Base-by-base conservation (phyloP, 2,113 vertebrate genomes). In the Anoura caudifer region DNA sequence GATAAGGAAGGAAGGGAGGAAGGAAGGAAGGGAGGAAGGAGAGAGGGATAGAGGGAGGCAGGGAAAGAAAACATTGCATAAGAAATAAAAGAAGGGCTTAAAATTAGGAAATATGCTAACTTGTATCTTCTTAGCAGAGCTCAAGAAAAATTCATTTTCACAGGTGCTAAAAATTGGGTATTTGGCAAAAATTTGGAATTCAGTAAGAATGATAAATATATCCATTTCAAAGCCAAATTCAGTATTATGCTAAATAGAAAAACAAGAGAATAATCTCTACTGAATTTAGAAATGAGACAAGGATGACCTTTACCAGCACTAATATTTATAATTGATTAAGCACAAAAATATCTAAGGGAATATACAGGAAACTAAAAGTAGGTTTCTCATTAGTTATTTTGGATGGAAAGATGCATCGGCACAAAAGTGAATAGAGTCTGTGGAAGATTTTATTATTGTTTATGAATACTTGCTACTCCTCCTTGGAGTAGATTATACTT, bases 21-120 rank as follows among this genome's bases (percentile, higher is more conserved):
- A 8, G 31, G 14, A 4, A 82, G 20, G 17, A 31, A 28, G 41
- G 17, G 26, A 54, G 61, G 17, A 70, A 47, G 16, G n/a, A 52
- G 28, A 4, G 1, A 22, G 14, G 63, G 31, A n/a, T 33, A 33
- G 63, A 67, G 16, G 65, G 3, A 67, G 31, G 5, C 13, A 90
- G 1, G 15, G 16, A 76, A 47, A 59, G 41, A 41, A 43, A 70
- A 16, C 16, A 50, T 16, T 36, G 36, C 15, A 59, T 83, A 65
- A 33, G 33, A 63, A 70, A 77, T 16, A 84, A 47, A 88, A 43
- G 19, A 85, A 72, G 22, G 9, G 11, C 15, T 75, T 47, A 86
- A 69, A 79, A 38, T 90, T 67, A 72, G 9, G 54, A 96, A 72
- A 90, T 47, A 33, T 11, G 87, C 59, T 90, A 86, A 76, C 61